phyloP scores from a whole-genome alignment of 2,113 vertebrate species.

The Bambusicola thoracicus region DNA sequence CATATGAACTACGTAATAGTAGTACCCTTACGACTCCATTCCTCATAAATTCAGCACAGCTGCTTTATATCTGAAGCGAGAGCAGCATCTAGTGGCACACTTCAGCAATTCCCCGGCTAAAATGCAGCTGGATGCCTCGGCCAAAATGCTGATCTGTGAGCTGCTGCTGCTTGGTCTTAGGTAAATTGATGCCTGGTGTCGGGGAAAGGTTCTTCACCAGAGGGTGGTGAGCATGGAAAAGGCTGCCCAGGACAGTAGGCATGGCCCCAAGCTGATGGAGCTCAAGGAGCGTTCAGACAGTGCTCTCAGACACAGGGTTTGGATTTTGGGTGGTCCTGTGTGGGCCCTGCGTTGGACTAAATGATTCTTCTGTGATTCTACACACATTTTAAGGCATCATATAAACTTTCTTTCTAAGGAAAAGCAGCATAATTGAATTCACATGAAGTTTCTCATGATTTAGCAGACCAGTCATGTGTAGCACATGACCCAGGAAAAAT shows the following conservation, averaged over 20 bases:
- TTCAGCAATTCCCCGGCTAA: not conserved
- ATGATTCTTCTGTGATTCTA: not conserved
- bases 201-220: not conserved
- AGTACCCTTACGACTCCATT: rapidly evolving
- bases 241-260: not conserved
- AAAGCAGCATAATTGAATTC: not conserved
- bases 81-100: constrained; percentile 59
- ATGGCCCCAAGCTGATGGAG: not conserved
- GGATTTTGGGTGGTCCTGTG: not conserved
- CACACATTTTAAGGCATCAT: not conserved
- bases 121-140: not conserved
- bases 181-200: not conserved
- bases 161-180: not conserved
- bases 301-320: not conserved
- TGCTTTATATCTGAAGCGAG: not conserved
- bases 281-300: not conserved
- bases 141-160: not conserved
- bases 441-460: not conserved
- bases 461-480: not conserved
- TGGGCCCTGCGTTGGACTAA: not conserved
- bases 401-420: not conserved
- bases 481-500: not conserved
- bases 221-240: no score
- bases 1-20: not conserved
- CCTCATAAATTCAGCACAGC: not conserved